Evolutionary conservation across 2,113 vertebrate species (phyloP).

Genomic region (Ornithorhynchus anatinus): DNA sequence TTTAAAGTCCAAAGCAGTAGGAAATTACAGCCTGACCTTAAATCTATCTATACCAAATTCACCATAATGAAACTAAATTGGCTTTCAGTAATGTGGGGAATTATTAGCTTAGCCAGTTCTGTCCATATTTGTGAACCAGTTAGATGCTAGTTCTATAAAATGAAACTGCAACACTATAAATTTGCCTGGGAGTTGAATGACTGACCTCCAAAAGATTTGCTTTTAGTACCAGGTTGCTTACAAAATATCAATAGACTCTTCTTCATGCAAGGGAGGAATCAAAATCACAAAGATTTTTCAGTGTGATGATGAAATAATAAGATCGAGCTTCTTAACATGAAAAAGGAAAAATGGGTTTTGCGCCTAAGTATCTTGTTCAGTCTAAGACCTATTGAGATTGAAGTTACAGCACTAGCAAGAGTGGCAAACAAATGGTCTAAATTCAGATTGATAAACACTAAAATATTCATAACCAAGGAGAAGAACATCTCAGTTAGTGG

Average conservation of each 20-base stretch:
- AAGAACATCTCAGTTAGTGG: neutral
- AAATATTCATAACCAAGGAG: neutral
- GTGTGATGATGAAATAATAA: neutral
- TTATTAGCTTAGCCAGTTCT: neutral
- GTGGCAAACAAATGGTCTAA: neutral
- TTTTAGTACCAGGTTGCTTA: neutral
- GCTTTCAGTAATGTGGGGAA: neutral
- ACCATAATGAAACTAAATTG: neutral
- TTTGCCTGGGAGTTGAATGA: neutral
- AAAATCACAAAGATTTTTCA: neutral
- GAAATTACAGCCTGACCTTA: no score
- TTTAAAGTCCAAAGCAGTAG: neutral
- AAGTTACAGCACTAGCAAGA: no score
- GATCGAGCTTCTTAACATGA: neutral
- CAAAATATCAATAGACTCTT: neutral
- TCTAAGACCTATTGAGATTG: no score
- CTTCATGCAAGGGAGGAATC: neutral
- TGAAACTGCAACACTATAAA: neutral
- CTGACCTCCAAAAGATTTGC: neutral
- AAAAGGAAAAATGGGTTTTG: neutral
- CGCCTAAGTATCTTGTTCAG: neutral
- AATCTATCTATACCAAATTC: no score
- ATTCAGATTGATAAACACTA: neutral
- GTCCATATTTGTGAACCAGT: no score
- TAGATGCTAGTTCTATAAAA: no score